These are phyloP conservation scores for Bufo gargarizans DNA, from an alignment of 2,113 vertebrate genomes.

Conservation along the genomic window DNA sequence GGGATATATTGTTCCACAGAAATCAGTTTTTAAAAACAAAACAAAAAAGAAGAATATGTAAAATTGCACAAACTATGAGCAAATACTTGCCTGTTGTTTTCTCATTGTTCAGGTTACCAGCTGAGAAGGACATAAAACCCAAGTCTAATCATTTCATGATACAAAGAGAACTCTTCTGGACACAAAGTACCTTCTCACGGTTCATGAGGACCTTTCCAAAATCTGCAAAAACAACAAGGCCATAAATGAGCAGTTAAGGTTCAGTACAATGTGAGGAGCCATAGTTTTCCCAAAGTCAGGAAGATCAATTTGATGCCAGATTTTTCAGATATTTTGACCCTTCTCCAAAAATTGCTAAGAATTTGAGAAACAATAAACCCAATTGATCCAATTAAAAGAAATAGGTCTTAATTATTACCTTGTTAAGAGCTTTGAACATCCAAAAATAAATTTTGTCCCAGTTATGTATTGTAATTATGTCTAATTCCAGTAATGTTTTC, in stretches of 20 bases:
- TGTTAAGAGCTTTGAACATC: background rate
- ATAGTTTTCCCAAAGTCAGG: background rate
- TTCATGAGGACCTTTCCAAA: conserved; percentile 31
- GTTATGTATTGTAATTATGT: conserved; percentile 13
- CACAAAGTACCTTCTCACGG: conserved; percentile 52
- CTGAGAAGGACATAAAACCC: conserved; percentile 42
- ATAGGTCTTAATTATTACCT: background rate
- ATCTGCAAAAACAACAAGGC: conserved; percentile 28
- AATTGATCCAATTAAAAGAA: conserved; percentile 14
- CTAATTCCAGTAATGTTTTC: background rate
- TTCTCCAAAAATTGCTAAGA: conserved; percentile 16
- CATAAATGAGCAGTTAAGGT: background rate
- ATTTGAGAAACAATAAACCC: conserved; percentile 20
- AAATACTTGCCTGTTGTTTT: conserved; percentile 34
- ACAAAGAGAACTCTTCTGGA: conserved; percentile 45
- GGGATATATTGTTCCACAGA: conserved; percentile 42
- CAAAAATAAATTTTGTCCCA: background rate
- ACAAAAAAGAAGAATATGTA: conserved; percentile 7
- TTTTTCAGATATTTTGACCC: background rate
- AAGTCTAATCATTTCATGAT: conserved; percentile 44
- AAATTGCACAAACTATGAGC: conserved; percentile 39
- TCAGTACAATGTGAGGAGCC: background rate
- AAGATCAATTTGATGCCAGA: background rate
- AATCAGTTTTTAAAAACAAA: background rate
- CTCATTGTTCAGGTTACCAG: conserved; percentile 49